These are phyloP conservation scores for Salvator merianae DNA, from an alignment of 2,113 vertebrate species.

Conservation along the genomic window DNA sequence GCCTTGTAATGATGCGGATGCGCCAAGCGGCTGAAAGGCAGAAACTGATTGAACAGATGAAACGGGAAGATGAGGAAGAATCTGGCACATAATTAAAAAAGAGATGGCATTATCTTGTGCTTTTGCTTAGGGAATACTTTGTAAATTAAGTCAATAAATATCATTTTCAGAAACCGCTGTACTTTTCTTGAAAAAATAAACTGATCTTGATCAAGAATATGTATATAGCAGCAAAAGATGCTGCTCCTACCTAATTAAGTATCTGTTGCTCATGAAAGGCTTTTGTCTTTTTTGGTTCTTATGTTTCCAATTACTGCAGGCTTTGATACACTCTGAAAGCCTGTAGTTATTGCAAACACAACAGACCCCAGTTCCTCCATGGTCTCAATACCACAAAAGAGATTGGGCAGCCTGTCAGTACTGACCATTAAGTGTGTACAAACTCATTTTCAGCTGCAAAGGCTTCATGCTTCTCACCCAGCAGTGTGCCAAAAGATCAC, in stretches of 20 bases:
- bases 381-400: background rate
- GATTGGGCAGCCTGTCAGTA: background rate
- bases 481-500: background rate
- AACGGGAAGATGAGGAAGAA: constrained; percentile 84
- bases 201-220: background rate
- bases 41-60: constrained; percentile 88
- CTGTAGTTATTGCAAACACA: background rate
- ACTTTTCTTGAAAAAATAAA: constrained; percentile 14
- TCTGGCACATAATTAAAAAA: constrained; percentile 62
- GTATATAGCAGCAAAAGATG: background rate
- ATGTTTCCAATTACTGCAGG: too few relatives aligned
- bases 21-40: constrained; percentile 94
- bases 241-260: background rate
- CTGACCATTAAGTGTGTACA: background rate
- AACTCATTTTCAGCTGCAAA: background rate
- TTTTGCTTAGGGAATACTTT: constrained; percentile 16
- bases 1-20: constrained; percentile 96
- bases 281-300: background rate
- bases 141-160: constrained; percentile 70
- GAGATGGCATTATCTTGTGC: background rate
- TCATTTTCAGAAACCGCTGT: constrained; percentile 33
- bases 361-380: background rate
- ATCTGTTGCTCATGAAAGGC: background rate
- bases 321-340: background rate
- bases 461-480: background rate